Base-by-base conservation (phyloP, 1,140 invertebrate species). In the Leptinotarsa undecemlineata region DNA sequence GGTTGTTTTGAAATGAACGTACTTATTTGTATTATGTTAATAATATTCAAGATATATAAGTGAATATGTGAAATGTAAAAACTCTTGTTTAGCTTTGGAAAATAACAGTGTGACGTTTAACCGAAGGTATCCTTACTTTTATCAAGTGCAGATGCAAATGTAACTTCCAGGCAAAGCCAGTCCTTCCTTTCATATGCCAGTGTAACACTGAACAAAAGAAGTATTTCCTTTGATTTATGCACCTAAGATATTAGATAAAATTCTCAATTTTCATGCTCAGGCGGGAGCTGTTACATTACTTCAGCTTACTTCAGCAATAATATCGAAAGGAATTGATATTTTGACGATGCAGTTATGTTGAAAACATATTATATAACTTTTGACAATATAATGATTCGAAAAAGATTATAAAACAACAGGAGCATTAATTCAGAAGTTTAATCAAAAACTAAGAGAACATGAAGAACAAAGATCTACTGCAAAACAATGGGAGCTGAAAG, bases 141-240 rank as follows among this genome's bases (percentile, higher is more conserved):
- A 69, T 13, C 48, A 69, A 23, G 19, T 69, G 13, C 57, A 71
- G 42, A 63, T 71, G 70, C 70, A 71, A 48, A 71, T 71, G 13
- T 21, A 42, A 42, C 2, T 0, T 42, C 26, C 1, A 33, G 26
- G 1, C 1, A 33, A 33, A 33, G 1, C 26, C 5, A 8, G 26
- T 33, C 26, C 6, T 26, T 26, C 6, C 6, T 42, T 42, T 42
- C 8, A 42, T 42, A 42, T 3, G 8, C 11, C 3, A 42, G 11
- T 11, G 33, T 42, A 3, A 42, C 8, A 42, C 3, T 42, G 33
- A 42, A 42, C 8, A 42, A 42, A 11, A 42, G 33, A 11, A 42
- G 33, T 42, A 42, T 1, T 42, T 42, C 11, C 33, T 42, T 42
- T 42, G 33, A 42, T 42, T 42, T 11, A 42, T 42, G 8, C 33